Base-by-base conservation (phyloP, 2,888 invertebrate species). In the Coleophora flavipennella region DNA sequence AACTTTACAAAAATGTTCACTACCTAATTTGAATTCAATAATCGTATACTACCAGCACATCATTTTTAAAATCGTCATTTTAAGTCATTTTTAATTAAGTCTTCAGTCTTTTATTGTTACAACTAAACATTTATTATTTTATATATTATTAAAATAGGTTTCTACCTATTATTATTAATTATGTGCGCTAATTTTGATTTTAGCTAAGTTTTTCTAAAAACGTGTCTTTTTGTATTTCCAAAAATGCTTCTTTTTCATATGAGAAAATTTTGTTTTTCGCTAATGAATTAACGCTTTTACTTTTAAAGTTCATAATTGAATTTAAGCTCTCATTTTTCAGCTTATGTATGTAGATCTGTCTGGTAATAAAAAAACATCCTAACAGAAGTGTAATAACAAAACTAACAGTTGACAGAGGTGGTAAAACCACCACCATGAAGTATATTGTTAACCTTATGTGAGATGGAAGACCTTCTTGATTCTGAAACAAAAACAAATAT, bases 401-500 rank as follows among this genome's bases (percentile, higher is more conserved):
- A 20, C 72, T 40, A 1, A 69, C 31, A 25, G 61, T 62, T 11
- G 88, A 85, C 1, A 83, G 40, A 1, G 76, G 76, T 9, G 89
- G 89, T 33, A 89, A 43, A 2, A 88, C 48, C 0, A 83, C 81
- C 1, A 84, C 75, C 36, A 76, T 77, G 48, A 88, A 83, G 52
- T 80, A 84, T 31, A 89, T 67, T 3, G 85, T 65, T 25, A 56
- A 53, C 40, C 61, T 61, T 31, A 89, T 85, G 41, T 76, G 71
- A 26, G 72, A 55, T 0, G 89, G 89, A 1, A 90, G 59, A 1
- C 84, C 85, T 50, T 85, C 83, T 75, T 88, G 88, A 53, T 85
- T 81, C 90, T 90, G 84, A 44, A 86, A 80, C 39, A 43, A 45
- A 49, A 38, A 41, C 41, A 45, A 33, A 40, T n/a, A n/a, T n/a